Evolutionary conservation across 2,797 vertebrate genomes (phyloP).

Genomic region (Cynopterus sphinx): DNA sequence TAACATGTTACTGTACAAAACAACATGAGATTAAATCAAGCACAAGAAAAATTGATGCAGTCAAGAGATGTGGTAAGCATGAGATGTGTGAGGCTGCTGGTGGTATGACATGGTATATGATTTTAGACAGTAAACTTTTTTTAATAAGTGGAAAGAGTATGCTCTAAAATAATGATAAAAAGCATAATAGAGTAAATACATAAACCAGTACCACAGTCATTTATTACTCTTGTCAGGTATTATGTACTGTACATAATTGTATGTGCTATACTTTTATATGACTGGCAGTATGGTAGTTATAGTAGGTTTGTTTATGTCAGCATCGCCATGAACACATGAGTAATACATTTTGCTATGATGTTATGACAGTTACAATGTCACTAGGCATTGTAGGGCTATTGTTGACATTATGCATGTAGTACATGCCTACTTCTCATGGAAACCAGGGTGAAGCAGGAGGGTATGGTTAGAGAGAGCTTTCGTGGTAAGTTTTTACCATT

Average conservation of each 20-base stretch:
- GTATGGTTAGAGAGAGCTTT: not conserved
- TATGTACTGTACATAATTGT: not conserved
- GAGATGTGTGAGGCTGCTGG: not conserved
- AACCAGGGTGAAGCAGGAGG: not conserved
- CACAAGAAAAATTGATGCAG: not conserved
- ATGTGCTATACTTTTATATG: not conserved
- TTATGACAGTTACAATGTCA: not conserved
- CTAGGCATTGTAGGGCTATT: not conserved
- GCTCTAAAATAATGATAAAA: not conserved
- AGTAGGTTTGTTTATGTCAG: not conserved
- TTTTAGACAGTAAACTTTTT: not conserved
- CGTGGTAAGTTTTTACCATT: not conserved
- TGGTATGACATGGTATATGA: not conserved
- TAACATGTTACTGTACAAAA: not conserved
- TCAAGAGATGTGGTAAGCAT: not conserved
- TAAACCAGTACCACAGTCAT: not conserved
- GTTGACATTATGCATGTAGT: not conserved
- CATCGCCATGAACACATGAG: not conserved
- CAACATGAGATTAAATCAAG: not conserved
- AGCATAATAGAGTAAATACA: not conserved
- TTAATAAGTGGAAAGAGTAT: not conserved
- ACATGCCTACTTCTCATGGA: not conserved
- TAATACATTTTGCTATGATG: not conserved
- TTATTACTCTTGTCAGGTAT: not conserved
- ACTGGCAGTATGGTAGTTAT: not conserved